These are phyloP conservation scores for Crenuchus spilurus DNA, from an alignment of 2,797 vertebrate species.

Conservation along the genomic window DNA sequence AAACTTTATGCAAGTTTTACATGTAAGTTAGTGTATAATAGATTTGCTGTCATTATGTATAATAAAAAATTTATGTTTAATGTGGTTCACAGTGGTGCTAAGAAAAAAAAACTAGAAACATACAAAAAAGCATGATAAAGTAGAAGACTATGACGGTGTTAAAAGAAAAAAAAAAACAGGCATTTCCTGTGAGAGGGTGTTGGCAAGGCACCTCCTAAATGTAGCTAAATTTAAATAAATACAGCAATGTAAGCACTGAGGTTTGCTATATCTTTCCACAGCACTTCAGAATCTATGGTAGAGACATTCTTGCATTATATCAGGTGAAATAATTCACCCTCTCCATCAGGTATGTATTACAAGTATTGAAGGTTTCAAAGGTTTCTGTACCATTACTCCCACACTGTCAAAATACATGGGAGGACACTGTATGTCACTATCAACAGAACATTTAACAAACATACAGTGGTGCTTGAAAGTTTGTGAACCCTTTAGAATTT, in stretches of 20 bases:
- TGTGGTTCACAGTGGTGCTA: no score
- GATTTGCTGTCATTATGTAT: no score
- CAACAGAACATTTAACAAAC: no score
- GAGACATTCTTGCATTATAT: slow-evolving; percentile 10
- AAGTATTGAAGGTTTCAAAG: no score
- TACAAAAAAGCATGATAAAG: background rate
- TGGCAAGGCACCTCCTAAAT: background rate
- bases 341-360: background rate
- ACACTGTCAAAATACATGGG: no score
- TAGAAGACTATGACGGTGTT: background rate
- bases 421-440: no score
- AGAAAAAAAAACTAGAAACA: background rate
- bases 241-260: background rate
- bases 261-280: background rate
- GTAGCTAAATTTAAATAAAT: background rate
- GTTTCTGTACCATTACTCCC: no score
- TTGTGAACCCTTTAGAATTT: no score
- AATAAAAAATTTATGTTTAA: no score
- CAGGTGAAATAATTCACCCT: slow-evolving; percentile 22
- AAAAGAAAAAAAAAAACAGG: slow-evolving; percentile 4
- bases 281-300: background rate
- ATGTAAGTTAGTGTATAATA: no score
- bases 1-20: background rate
- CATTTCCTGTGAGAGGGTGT: slow-evolving; percentile 26
- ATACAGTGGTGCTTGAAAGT: no score